Base-by-base conservation (phyloP, 1,140 invertebrate genomes). In the Rhyzopertha dominica region DNA sequence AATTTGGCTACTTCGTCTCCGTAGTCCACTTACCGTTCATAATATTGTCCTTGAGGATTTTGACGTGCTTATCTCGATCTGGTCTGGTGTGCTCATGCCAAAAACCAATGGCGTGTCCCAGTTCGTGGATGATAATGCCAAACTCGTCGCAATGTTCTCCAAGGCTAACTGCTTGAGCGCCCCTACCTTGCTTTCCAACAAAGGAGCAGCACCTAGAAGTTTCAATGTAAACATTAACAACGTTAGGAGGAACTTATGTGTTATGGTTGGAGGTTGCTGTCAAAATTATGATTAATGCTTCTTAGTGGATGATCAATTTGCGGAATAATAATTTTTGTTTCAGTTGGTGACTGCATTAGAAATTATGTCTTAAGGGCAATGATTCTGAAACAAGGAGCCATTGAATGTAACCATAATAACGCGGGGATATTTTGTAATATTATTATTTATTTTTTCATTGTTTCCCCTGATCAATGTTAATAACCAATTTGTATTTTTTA, bases 1-100 rank as follows among this genome's bases (percentile, higher is more conserved):
- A n/a, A n/a, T n/a, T n/a, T n/a, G n/a, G n/a, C n/a, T n/a, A n/a
- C n/a, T n/a, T n/a, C n/a, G n/a, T n/a, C n/a, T 44, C 26, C 29
- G 22, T 9, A 40, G 22, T 28, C 12, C 13, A 66, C 77, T 77
- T 68, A 92, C 89, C 90, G 54, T 82, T 79, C 85, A 97, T 92
- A 42, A 98, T 97, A 65, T 96, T 96, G 51, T 93, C 89, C 43
- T 84, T 78, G 42, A 94, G 86, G 49, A 95, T 95, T 59, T 91
- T 84, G 31, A 95, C 90, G 59, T 91, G 86, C 53, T 88, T 80
- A 60, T 98, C 94, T 32, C 95, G 71, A 71, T 98, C 95, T 0
- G 95, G 93, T 32, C 95, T 73, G 0, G 95, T 98, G 66, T 98
- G 95, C 67, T 98, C 94, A 65, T 98, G 94, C 90, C 91, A 95